Evolutionary conservation across 2,797 vertebrate species (phyloP).

Genomic region (Sebastes dallii): DNA sequence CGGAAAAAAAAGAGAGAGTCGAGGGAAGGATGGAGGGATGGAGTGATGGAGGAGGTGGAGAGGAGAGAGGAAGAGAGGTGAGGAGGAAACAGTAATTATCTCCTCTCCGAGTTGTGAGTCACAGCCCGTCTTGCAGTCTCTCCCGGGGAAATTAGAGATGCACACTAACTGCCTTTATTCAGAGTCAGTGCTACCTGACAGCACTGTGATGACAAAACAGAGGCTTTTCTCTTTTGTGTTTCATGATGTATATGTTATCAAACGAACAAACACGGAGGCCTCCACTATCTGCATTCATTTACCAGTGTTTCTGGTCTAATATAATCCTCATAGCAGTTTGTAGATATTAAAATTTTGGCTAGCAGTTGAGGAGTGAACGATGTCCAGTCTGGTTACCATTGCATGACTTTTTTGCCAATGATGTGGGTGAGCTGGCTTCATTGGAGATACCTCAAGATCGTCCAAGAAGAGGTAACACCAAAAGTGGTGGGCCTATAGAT

Average conservation of each 20-base stretch:
- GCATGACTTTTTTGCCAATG: background rate
- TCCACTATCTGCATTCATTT: background rate
- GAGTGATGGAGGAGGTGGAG: constrained; percentile 10
- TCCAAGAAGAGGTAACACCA: background rate
- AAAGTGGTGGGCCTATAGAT: background rate
- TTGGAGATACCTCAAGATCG: background rate
- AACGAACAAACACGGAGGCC: constrained; percentile 3
- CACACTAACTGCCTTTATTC: constrained; percentile 68
- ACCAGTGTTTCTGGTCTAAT: background rate
- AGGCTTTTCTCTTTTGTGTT: constrained; percentile 4
- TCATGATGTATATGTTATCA: background rate
- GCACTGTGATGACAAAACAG: constrained; percentile 34
- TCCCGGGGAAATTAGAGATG: constrained; percentile 67
- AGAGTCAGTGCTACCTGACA: constrained; percentile 59
- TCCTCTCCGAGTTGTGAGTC: constrained; percentile 70
- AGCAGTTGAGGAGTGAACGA: background rate
- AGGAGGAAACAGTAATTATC: constrained; percentile 78
- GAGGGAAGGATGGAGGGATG: constrained; percentile 70
- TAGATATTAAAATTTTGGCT: background rate
- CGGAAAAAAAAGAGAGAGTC: constrained; percentile 9
- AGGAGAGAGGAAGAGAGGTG: constrained; percentile 42
- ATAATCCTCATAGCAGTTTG: background rate
- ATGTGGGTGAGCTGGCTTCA: background rate
- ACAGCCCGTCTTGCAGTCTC: constrained; percentile 58
- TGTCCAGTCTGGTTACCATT: background rate